Evolutionary conservation across 2,888 invertebrate species (phyloP).

Genomic region (Brachylomia viminalis): DNA sequence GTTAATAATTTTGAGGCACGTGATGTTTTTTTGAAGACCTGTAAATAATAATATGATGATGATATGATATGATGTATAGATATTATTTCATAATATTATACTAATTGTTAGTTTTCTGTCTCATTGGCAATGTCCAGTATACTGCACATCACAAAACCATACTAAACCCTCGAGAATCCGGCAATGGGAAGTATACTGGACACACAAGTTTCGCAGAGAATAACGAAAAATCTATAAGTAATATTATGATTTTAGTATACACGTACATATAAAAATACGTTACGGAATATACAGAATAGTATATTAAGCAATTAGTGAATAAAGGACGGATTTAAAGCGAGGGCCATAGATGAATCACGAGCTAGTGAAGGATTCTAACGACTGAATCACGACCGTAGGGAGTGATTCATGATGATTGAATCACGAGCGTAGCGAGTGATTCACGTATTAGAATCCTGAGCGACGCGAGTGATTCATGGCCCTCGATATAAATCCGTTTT

Average conservation of each 20-base stretch:
- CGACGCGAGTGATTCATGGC: too few species aligned
- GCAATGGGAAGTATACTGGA: conserved; percentile 4
- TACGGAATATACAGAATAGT: conserved; percentile 3
- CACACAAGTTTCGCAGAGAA: background rate
- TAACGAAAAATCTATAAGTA: conserved; percentile 5
- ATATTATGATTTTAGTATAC: conserved; percentile 12
- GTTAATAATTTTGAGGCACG: background rate
- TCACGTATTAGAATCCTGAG: too few species aligned
- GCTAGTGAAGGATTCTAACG: too few species aligned
- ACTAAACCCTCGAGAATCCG: background rate
- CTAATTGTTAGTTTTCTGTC: background rate
- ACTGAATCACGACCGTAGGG: too few species aligned
- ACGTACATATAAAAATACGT: background rate
- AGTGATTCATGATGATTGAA: too few species aligned
- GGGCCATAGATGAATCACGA: too few species aligned
- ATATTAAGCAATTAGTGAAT: too few species aligned
- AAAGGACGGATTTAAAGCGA: too few species aligned
- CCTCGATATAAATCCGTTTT: too few species aligned
- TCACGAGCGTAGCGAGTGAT: too few species aligned
- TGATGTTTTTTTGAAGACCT: background rate
- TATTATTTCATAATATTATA: too few species aligned
- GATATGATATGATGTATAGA: too few species aligned
- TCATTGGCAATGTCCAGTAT: background rate
- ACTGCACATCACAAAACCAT: background rate
- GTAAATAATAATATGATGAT: background rate